Evolutionary conservation across 2,888 invertebrate genomes (phyloP).

Genomic region (Pasiphila rectangulata): DNA sequence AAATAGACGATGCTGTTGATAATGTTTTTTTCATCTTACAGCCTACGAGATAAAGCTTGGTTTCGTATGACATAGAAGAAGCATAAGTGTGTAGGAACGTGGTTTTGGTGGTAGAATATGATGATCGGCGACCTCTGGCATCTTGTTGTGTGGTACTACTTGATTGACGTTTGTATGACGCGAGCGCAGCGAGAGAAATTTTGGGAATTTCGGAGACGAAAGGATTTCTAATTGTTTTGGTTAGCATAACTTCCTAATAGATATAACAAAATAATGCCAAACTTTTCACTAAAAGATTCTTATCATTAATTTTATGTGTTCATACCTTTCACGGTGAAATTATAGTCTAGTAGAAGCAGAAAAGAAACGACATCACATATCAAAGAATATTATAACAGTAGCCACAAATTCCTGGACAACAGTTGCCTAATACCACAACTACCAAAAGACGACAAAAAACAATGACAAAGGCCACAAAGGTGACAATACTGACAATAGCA

Average conservation of each 20-base stretch:
- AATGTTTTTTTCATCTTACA: conserved; percentile 36
- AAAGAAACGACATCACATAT: not conserved
- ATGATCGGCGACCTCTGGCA: conserved; percentile 72
- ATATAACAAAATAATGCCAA: not conserved
- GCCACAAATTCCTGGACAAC: conserved; percentile 49
- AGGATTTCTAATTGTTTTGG: conserved; percentile 46
- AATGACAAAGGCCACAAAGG: conserved; percentile 65
- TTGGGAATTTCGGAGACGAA: conserved; percentile 55
- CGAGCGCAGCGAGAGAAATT: conserved; percentile 61
- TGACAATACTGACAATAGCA: conserved; percentile 69
- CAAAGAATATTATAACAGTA: conserved; percentile 17
- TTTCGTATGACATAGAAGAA: conserved; percentile 35
- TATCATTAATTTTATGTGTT: too few relatives aligned
- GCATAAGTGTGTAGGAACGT: conserved; percentile 11
- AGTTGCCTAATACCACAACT: conserved; percentile 52
- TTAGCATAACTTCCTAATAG: conserved; percentile 15
- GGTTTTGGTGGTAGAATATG: conserved; percentile 48
- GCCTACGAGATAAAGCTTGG: conserved; percentile 33
- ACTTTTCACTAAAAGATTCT: too few relatives aligned
- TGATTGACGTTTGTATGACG: conserved; percentile 77
- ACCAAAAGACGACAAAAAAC: conserved; percentile 46
- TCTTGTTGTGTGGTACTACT: conserved; percentile 62
- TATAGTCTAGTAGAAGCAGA: not conserved
- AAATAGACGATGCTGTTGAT: conserved; percentile 36
- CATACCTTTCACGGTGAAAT: not conserved